phyloP scores from a whole-genome alignment of 2,888 invertebrate species.

The Sisyra nigra region DNA sequence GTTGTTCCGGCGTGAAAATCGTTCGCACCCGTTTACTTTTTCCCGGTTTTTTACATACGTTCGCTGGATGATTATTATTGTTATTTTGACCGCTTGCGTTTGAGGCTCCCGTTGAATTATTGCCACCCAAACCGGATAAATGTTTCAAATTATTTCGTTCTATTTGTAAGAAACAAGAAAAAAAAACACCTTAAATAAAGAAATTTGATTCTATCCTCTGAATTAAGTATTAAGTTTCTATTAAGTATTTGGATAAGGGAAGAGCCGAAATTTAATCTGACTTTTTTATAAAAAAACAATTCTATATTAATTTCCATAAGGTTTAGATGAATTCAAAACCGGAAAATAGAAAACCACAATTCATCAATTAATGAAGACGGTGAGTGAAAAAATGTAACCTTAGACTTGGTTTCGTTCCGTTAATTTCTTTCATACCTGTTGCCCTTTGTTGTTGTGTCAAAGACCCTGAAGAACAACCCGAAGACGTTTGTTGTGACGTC shows the following conservation, averaged over 20 bases:
- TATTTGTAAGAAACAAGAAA: neutral
- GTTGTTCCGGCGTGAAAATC: conserved; percentile 91
- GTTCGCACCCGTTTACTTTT: conserved; percentile 83
- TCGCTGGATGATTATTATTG: neutral
- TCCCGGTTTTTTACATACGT: conserved; percentile 18
- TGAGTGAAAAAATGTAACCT: no score
- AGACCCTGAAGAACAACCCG: conserved; percentile 1
- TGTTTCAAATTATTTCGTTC: neutral
- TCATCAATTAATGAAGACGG: no score
- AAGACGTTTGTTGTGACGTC: neutral
- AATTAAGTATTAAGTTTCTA: no score
- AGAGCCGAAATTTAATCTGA: no score
- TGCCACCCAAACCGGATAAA: neutral
- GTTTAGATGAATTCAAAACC: no score
- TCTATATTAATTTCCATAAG: no score
- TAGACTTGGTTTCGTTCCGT: no score
- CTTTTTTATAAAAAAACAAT: no score
- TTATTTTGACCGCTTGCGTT: neutral
- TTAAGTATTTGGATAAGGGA: no score
- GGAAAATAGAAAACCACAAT: no score
- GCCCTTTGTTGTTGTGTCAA: conserved; percentile 5
- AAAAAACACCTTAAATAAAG: neutral
- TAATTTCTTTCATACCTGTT: conserved; percentile 2
- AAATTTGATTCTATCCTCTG: no score
- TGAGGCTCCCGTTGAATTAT: neutral